A percentile compares a stretch with the other conserved stretches of the same genome.
Conservation (phyloP, 2,888 invertebrate species). For the Rhamnusium bicolor region DNA sequence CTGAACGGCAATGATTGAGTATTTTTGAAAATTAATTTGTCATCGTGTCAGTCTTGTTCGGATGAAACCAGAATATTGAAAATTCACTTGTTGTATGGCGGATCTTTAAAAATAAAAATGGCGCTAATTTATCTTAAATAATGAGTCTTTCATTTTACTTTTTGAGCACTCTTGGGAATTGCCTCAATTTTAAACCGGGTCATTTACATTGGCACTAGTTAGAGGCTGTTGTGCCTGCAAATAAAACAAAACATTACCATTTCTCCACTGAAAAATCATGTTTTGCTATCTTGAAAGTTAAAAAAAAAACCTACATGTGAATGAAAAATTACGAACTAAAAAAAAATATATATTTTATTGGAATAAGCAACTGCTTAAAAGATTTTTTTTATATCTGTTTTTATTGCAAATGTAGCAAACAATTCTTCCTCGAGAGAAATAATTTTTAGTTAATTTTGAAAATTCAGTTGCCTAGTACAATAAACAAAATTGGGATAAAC, state of each 20-base stretch:
- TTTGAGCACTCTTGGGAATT: constrained; percentile 29
- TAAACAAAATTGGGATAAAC: background rate
- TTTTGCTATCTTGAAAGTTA: background rate
- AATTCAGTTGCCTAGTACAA: background rate
- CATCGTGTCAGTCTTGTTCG: constrained; percentile 34
- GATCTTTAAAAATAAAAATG: constrained; percentile 18
- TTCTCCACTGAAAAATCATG: background rate
- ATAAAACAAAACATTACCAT: constrained; percentile 39
- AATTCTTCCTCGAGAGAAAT: too few species aligned
- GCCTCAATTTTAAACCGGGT: constrained; percentile 78
- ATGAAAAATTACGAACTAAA: background rate
- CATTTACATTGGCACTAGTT: constrained; percentile 85
- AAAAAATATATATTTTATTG: constrained; percentile 1
- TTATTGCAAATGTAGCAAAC: too few species aligned
- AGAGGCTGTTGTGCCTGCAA: constrained; percentile 88
- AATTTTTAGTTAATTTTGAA: too few species aligned
- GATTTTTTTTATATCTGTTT: too few species aligned
- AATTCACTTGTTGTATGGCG: constrained; percentile 8
- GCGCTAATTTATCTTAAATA: constrained; percentile 18
- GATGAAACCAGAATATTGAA: constrained; percentile 25
- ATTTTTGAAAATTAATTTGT: constrained; percentile 27
- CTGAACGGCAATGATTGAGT: constrained; percentile 20
- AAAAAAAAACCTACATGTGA: background rate
- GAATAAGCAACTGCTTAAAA: background rate
- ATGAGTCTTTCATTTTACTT: constrained; percentile 19